Evolutionary conservation across 2,888 invertebrate species (phyloP), one percentile per base, ranked within the genome.

Genomic region (Melanophora roralis): DNA sequence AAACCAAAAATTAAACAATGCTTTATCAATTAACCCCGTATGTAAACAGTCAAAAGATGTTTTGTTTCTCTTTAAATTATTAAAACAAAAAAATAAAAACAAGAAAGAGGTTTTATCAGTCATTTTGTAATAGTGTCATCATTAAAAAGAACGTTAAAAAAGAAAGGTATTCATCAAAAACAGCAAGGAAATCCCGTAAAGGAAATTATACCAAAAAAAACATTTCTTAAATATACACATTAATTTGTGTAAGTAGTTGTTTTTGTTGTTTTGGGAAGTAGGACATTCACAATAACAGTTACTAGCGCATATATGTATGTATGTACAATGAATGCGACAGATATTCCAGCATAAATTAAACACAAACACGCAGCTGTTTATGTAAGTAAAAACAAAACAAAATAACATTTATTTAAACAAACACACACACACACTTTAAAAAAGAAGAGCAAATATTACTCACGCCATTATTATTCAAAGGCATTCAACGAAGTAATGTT

Each of bases 151-250:
- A 57, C 77, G 85, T 4, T 9, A 57, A 82, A 84, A 27, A 40
- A 43, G 2, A 32, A 4, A 45, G 86, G 86, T 86, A 86, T 85
- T 83, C 68, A 81, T 51, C 78, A 67, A 82, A 81, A 80, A 49
- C 51, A 49, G 65, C 51, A 60, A 64, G 27, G 6, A 65, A 73
- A 45, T 49, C 34, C 67, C 75, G 81, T 59, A 74, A 72, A 21
- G 64, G 11, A 59, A 76, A 82, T 40, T 84, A 45, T 34, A 21
- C 60, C 60, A 21, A 60, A 65, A 67, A 40, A n/a, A 60, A 27
- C 49, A 45, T 45, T 14, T 23, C 9, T 32, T 49, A 34, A 21
- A 62, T 32, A 62, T 51, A 38, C n/a, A 21, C 6, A 7, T 14
- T 16, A 69, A 34, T 23, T 71, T 60, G 49, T 49, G 27, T 47